Evolutionary conservation across 2,113 vertebrate genomes (phyloP).

Genomic region (Perca flavescens): DNA sequence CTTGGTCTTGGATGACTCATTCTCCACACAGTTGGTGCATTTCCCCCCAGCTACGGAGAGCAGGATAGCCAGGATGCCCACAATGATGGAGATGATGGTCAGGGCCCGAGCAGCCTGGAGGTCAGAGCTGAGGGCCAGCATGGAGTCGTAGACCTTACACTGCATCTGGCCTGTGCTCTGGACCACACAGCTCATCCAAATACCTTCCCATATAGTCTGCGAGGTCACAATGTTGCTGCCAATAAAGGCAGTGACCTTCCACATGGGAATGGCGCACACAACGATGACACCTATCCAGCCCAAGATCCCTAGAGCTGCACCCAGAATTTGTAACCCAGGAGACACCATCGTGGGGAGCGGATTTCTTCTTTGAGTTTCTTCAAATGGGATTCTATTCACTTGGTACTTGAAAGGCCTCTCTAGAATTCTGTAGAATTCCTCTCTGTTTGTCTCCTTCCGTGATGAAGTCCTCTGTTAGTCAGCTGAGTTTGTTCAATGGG

Average conservation of each 20-base stretch:
- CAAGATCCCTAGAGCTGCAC: constrained; percentile 75
- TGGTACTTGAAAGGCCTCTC: neutral
- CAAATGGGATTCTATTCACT: constrained; percentile 1
- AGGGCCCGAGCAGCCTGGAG: constrained; percentile 85
- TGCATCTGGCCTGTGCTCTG: constrained; percentile 89
- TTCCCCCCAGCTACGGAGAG: constrained; percentile 82
- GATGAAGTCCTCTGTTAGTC: neutral
- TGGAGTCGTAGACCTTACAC: constrained; percentile 87
- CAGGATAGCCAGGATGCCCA: constrained; percentile 82
- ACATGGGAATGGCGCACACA: constrained; percentile 83
- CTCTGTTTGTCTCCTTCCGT: constrained; percentile 17
- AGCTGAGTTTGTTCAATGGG: constrained; percentile 44
- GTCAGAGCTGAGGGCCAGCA: constrained; percentile 83
- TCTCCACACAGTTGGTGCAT: constrained; percentile 85
- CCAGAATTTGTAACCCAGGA: constrained; percentile 83
- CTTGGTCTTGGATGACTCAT: constrained; percentile 74
- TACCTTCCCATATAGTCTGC: constrained; percentile 82
- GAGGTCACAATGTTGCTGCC: constrained; percentile 84
- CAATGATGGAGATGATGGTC: constrained; percentile 77
- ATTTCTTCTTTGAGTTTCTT: constrained; percentile 15
- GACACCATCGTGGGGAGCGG: constrained; percentile 78
- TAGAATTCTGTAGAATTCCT: neutral
- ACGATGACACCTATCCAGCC: constrained; percentile 85
- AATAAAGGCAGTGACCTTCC: constrained; percentile 84
- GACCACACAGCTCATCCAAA: constrained; percentile 85